Evolutionary conservation across 2,888 invertebrate species (phyloP), one percentile per base, ranked within the genome.

Genomic region (Nephrotoma appendiculata): DNA sequence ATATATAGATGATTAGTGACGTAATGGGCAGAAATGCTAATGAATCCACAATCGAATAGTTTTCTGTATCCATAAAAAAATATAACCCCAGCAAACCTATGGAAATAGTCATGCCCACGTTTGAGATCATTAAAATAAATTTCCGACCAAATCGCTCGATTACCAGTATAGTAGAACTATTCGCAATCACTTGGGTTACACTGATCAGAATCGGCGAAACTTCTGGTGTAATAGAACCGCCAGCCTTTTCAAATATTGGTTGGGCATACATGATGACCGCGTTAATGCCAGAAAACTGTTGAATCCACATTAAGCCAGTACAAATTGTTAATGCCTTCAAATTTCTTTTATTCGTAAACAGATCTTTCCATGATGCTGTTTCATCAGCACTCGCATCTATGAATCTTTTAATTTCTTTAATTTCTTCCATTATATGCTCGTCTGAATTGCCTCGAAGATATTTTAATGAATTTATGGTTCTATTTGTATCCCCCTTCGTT

Each of bases 251-350:
- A 90, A 96, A 95, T 89, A 96, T 95, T 48, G 89, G 91, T 88
- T 94, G 93, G 89, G 95, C 94, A 91, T 95, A 95, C 90, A 95
- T 95, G 0, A 96, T 92, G 0, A 96, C 94, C 0, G 95, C 94
- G 91, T 95, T 95, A 89, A 96, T 94, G 0, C 96, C 96, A 6
- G 94, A 94, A 88, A 96, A 92, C 91, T 97, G 97, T 90, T 97
- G 97, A 90, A 96, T 95, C 88, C 94, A 92, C 86, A 95, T 95
- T 87, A 96, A 92, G 5, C 94, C 93, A 88, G 94, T 93, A 0
- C 95, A 94, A 86, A 95, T 93, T 88, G 95, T 93, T 90, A 96
- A 93, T 0, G 96, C 95, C 89, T 94, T 95, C 88, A 94, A 94
- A 90, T 95, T 94, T 9, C 94, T 92, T 88, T 94, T n/a, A 9